Percentiles rank a stretch among this genome's conserved stretches.
phyloP scores from a whole-genome alignment of 2,888 invertebrate species.

The Adelognathus sp. region DNA sequence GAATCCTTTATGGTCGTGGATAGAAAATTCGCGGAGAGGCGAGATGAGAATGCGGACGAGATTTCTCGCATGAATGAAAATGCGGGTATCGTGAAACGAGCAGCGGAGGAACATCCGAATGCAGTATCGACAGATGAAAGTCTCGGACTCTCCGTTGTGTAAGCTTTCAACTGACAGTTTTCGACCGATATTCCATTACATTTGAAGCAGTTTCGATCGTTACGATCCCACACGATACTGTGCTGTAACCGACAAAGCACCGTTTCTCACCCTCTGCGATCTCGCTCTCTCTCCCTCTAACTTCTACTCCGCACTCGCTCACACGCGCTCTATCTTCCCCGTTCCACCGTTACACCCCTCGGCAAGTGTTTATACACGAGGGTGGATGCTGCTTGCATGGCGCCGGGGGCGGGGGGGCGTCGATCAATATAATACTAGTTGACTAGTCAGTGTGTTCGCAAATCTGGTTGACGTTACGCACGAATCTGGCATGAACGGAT shows the following conservation, averaged over 20 bases:
- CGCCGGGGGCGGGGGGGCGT: too few species aligned
- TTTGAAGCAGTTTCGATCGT: slow-evolving; percentile 53
- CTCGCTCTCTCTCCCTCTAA: slow-evolving; percentile 12
- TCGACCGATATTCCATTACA: slow-evolving; percentile 67
- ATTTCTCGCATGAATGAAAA: background rate
- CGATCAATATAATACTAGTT: slow-evolving; percentile 71
- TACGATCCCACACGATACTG: background rate
- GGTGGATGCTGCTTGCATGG: slow-evolving; percentile 64
- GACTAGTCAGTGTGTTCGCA: slow-evolving; percentile 62
- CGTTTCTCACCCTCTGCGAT: slow-evolving; percentile 30
- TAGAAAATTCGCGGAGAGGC: background rate
- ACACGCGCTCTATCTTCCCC: slow-evolving; percentile 34
- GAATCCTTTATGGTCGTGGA: background rate
- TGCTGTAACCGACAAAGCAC: background rate
- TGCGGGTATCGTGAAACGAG: background rate
- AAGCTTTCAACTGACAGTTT: slow-evolving; percentile 62
- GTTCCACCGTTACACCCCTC: slow-evolving; percentile 32
- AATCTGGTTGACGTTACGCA: slow-evolving; percentile 57
- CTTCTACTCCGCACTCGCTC: slow-evolving; percentile 5
- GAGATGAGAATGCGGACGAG: background rate
- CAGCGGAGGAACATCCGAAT: background rate
- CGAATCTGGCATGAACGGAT: slow-evolving; percentile 13
- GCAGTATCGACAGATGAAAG: slow-evolving; percentile 61
- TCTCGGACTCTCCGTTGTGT: slow-evolving; percentile 58
- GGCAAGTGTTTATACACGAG: slow-evolving; percentile 66